These are phyloP conservation scores for Pampus argenteus DNA, from an alignment of 2,797 vertebrate species.

Conservation along the genomic window DNA sequence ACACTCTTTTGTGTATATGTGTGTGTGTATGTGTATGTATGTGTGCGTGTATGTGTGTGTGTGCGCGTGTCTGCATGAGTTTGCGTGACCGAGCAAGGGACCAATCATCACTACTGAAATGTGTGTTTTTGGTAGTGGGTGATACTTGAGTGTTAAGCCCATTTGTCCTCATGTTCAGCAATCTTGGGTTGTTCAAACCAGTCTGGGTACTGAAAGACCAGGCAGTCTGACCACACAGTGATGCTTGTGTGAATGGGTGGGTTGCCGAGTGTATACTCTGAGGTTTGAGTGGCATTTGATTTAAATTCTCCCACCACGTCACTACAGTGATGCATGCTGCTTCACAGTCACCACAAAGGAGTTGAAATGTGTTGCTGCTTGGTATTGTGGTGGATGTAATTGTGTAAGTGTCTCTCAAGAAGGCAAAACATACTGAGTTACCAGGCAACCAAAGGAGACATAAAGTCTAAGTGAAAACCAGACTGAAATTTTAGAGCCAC, in stretches of 20 bases:
- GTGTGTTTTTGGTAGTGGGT: constrained; percentile 14
- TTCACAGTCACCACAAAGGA: background rate
- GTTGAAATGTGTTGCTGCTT: background rate
- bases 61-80: constrained; percentile 43
- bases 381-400: background rate
- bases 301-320: constrained; percentile 24
- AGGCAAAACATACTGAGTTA: background rate
- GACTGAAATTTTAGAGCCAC: background rate
- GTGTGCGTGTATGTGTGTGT: constrained; percentile 24
- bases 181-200: constrained; percentile 17
- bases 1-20: constrained; percentile 56
- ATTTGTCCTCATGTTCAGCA: constrained; percentile 14
- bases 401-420: background rate
- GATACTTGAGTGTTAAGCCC: constrained; percentile 12
- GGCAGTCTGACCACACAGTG: constrained; percentile 5
- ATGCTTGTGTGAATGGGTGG: background rate
- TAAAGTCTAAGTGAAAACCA: background rate
- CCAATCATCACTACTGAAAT: constrained; percentile 37
- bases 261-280: background rate
- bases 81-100: constrained; percentile 36
- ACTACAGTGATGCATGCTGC: background rate
- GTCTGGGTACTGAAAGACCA: constrained; percentile 3
- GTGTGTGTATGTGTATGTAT: constrained; percentile 20
- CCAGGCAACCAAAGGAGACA: background rate
- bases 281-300: constrained; percentile 16